Conservation (phyloP, 2,113 vertebrate species). For the Phylloscopus trochiloides region DNA sequence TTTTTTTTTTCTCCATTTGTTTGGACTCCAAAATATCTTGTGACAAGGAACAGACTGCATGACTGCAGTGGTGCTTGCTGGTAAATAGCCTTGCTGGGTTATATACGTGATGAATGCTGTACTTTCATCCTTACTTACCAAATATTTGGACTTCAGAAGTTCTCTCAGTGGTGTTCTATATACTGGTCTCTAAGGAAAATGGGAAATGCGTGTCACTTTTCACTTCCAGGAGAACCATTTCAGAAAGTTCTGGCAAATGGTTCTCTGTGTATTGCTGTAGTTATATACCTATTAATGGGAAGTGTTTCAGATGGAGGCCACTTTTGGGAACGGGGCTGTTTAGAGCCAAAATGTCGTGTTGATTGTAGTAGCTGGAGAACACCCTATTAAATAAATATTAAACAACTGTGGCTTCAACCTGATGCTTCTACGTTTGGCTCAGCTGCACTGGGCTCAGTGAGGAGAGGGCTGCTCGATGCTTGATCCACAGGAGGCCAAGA, state of each 20-base stretch:
- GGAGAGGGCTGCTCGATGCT: not conserved
- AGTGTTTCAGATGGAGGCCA: not conserved
- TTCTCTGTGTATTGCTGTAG: not conserved
- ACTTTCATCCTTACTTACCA: not conserved
- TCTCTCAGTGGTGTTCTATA: not conserved
- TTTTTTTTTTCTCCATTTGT: not conserved
- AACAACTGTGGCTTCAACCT: not conserved
- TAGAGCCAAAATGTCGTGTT: not conserved
- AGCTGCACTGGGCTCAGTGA: not conserved
- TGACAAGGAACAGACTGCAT: not conserved
- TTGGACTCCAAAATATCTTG: not conserved
- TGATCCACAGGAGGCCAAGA: not conserved
- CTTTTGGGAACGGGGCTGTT: not conserved
- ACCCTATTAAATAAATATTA: not conserved
- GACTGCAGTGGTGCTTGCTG: not conserved
- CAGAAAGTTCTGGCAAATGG: not conserved
- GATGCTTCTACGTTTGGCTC: not conserved
- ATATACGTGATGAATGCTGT: not conserved
- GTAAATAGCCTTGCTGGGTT: not conserved
- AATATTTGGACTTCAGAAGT: not conserved
- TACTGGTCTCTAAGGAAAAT: not conserved
- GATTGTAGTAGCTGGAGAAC: not conserved
- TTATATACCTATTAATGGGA: not conserved
- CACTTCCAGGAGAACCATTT: not conserved
- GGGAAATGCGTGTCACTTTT: not conserved